Conservation (phyloP, 2,113 vertebrate genomes). For the Syngnathoides biaculeatus region DNA sequence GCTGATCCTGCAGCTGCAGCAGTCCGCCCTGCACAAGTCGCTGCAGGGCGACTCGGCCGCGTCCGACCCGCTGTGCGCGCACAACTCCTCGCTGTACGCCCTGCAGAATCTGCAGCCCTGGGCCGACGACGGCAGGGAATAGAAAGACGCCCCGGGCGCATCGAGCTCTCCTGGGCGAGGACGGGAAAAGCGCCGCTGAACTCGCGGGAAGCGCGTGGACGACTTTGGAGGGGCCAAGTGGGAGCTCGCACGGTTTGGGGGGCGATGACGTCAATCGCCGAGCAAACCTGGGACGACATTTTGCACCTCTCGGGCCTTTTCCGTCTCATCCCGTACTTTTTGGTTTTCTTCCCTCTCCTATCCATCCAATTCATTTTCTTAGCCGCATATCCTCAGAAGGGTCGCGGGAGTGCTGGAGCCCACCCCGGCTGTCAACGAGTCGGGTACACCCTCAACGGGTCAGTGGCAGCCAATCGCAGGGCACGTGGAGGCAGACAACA, state of each 20-base stretch:
- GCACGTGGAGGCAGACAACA: too few relatives aligned
- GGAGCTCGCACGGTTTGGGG: conserved; percentile 28
- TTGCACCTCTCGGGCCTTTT: conserved; percentile 16
- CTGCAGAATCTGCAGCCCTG: conserved; percentile 98
- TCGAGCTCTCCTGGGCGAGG: too few relatives aligned
- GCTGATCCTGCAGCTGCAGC: conserved; percentile 95
- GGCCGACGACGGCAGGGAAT: conserved; percentile 87
- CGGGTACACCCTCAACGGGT: too few relatives aligned
- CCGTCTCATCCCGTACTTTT: conserved; percentile 9
- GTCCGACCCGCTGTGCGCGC: conserved; percentile 90
- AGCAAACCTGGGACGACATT: conserved; percentile 33
- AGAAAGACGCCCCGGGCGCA: too few relatives aligned
- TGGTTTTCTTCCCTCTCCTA: too few relatives aligned
- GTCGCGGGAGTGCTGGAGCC: too few relatives aligned
- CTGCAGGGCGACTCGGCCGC: conserved; percentile 85
- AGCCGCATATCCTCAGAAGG: too few relatives aligned
- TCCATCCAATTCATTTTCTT: too few relatives aligned
- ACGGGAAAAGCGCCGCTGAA: conserved; percentile 28
- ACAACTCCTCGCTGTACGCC: conserved; percentile 95
- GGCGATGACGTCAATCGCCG: conserved; percentile 37
- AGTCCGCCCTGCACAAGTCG: conserved; percentile 96
- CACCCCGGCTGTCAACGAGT: too few relatives aligned
- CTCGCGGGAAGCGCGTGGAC: conserved; percentile 19
- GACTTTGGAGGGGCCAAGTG: conserved; percentile 15
- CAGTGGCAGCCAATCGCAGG: too few relatives aligned